These are phyloP conservation scores for Darwinula stevensoni DNA, from an alignment of 2,888 invertebrate genomes.

Conservation along the genomic window DNA sequence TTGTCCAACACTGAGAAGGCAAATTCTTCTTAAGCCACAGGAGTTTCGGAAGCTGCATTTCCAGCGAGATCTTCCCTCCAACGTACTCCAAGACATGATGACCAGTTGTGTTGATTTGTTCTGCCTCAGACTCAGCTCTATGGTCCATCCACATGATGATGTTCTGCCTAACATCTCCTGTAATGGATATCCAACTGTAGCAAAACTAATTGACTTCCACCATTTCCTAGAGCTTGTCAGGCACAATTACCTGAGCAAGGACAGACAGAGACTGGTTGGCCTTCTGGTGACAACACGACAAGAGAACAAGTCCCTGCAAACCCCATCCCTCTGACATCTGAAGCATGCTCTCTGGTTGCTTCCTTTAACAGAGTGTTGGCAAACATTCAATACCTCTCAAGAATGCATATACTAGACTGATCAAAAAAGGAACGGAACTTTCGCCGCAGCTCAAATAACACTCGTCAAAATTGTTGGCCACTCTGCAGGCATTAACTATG, in stretches of 20 bases:
- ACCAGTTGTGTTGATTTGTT: conserved; percentile 38
- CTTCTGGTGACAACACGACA: no score
- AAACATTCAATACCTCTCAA: no score
- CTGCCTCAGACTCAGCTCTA: conserved; percentile 46
- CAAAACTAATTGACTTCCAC: neutral
- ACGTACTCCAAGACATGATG: conserved; percentile 52
- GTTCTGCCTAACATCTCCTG: conserved; percentile 38
- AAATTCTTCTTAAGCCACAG: conserved; percentile 62
- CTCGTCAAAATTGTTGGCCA: no score
- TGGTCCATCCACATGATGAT: conserved; percentile 83
- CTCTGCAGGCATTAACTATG: no score
- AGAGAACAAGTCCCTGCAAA: conserved; percentile 91
- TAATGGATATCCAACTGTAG: conserved; percentile 12
- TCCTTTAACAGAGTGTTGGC: no score
- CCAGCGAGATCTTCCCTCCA: conserved; percentile 73
- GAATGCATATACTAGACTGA: no score
- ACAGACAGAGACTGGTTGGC: conserved; percentile 36
- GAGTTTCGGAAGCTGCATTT: conserved; percentile 86
- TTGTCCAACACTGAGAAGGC: conserved; percentile 28
- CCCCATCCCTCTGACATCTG: conserved; percentile 48
- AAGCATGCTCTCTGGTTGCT: no score
- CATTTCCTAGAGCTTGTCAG: neutral
- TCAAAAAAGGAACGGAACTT: no score
- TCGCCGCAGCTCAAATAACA: no score
- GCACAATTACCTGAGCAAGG: conserved; percentile 9